These are phyloP conservation scores for Tinea trinotella DNA, from an alignment of 2,888 invertebrate genomes.

Conservation along the genomic window DNA sequence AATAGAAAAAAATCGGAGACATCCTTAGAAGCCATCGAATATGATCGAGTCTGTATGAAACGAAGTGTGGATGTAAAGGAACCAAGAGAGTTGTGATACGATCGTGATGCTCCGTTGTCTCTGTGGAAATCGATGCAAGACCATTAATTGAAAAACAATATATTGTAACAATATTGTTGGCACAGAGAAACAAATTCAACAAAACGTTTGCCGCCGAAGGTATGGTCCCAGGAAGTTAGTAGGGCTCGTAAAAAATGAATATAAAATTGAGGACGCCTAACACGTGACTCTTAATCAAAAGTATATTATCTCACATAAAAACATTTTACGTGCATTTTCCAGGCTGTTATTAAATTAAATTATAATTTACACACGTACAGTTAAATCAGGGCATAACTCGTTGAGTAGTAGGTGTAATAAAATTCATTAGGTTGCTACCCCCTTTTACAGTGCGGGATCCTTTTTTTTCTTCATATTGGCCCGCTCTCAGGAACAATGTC, in stretches of 20 bases:
- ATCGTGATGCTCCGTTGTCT: too few relatives aligned
- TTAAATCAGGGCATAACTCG: conserved; percentile 54
- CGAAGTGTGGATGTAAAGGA: too few relatives aligned
- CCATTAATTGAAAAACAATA: too few relatives aligned
- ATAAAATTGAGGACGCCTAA: conserved; percentile 50
- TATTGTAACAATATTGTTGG: too few relatives aligned
- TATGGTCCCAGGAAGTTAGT: conserved; percentile 40
- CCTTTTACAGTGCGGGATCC: conserved; percentile 39
- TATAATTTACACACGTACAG: conserved; percentile 64
- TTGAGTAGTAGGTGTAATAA: conserved; percentile 41
- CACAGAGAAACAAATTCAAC: conserved; percentile 27
- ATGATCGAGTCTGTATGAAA: too few relatives aligned
- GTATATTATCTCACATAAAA: conserved; percentile 66
- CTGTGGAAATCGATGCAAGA: too few relatives aligned
- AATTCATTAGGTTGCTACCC: conserved; percentile 56
- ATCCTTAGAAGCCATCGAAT: too few relatives aligned
- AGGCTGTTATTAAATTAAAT: conserved; percentile 65
- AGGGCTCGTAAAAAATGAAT: conserved; percentile 45
- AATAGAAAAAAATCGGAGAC: too few relatives aligned
- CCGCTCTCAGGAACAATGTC: conserved; percentile 44
- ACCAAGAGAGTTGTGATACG: too few relatives aligned
- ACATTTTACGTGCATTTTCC: conserved; percentile 60
- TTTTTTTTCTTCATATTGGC: conserved; percentile 43
- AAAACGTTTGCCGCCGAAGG: conserved; percentile 36
- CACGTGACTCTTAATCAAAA: conserved; percentile 62